Conservation (phyloP, 2,113 vertebrate genomes). For the Chitala chitala region DNA sequence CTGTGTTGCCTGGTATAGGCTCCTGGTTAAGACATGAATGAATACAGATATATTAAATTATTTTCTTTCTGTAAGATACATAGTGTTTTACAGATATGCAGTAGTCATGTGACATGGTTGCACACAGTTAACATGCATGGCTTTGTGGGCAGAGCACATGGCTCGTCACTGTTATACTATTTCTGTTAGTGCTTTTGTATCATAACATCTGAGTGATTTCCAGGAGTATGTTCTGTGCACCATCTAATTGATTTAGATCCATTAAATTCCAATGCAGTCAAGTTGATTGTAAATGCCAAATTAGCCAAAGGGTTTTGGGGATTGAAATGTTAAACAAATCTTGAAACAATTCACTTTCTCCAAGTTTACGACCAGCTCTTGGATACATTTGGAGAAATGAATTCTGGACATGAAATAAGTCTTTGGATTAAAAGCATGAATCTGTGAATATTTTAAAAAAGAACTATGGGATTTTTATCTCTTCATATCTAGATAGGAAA, state of each 20-base stretch:
- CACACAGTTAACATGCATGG: too few species aligned
- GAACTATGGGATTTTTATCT: constrained; percentile 10
- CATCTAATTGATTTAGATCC: background rate
- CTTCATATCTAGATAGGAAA: constrained; percentile 9
- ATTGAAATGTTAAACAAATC: constrained; percentile 18
- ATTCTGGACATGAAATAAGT: constrained; percentile 13
- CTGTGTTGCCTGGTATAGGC: too few species aligned
- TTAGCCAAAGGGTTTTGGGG: constrained; percentile 6
- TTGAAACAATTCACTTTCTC: background rate
- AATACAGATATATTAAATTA: too few species aligned
- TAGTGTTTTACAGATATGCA: too few species aligned
- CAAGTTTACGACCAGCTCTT: constrained; percentile 1
- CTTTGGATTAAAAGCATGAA: constrained; percentile 18
- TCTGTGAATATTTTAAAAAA: constrained; percentile 19
- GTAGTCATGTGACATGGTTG: too few species aligned
- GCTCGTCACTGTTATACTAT: too few species aligned
- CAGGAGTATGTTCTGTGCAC: background rate
- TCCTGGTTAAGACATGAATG: too few species aligned
- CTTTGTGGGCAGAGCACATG: too few species aligned
- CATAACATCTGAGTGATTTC: constrained; percentile 7
- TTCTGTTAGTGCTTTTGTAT: too few species aligned
- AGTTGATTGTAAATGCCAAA: constrained; percentile 14
- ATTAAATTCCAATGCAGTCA: constrained; percentile 10
- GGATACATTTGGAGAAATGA: constrained; percentile 7
- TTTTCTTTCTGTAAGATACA: too few species aligned